Evolutionary conservation across 1,140 invertebrate species (phyloP), one percentile per base, ranked within the genome.

Genomic region (Dendroctonus ponderosae): DNA sequence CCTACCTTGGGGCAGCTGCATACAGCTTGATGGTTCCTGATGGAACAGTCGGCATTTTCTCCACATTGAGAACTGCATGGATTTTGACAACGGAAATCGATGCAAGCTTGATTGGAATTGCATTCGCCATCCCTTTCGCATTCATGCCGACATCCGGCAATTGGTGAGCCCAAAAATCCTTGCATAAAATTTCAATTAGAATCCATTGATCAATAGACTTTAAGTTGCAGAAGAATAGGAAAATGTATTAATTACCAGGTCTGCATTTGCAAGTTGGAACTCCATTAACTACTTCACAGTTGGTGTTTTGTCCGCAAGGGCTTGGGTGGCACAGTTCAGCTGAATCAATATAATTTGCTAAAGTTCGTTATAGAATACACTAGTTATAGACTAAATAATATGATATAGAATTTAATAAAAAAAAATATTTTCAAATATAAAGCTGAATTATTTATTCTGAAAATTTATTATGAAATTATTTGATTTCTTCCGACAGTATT

Each of bases 1-100:
- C 77, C 80, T 76, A 91, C 90, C 72, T 85, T 86, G 6, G 91
- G 91, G 75, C 92, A 94, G 69, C 86, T 87, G 79, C 93, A 96
- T 52, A 89, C 83, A 5, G 91, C 86, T 60, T 86, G 84, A 76
- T 95, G 92, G 71, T 89, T 88, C 40, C 83, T 72, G 0, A 81
- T 81, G 56, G 88, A 84, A 74, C 93, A 96, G 65, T 89, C 86
- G 0, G 93, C 92, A 58, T 86, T 89, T 11, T 85, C 81, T 6
- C 91, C 93, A 73, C 92, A 95, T 66, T 90, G 85, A 7, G 80
- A 76, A n/a, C 69, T 73, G 77, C 93, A 94, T 0, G 92, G 89
- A 67, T 87, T 88, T 61, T 86, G 84, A 77, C 93, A 96, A 72
- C 86, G 88, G 72, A 87, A 91, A 72, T 88, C 85, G 37, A 86